Evolutionary conservation across 2,888 invertebrate genomes (phyloP).

Genomic region (Argyresthia goedartella): DNA sequence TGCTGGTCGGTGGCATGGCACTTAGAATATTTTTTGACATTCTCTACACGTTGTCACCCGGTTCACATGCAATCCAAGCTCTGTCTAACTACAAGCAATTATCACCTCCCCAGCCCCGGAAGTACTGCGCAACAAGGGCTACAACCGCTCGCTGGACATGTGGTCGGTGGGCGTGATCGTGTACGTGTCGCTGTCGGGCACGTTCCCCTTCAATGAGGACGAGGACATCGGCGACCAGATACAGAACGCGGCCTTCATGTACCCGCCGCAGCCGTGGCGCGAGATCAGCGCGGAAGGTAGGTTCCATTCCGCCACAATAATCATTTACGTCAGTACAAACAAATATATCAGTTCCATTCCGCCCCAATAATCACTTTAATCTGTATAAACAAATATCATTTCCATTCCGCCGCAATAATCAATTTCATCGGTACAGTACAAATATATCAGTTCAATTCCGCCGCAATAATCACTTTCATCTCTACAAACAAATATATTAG

Average conservation of each 20-base stretch:
- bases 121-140: constrained; percentile 97
- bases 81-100: not conserved
- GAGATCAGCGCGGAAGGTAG: constrained; percentile 92
- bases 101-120: constrained; percentile 83
- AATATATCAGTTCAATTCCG: no score
- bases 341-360: no score
- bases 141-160: constrained; percentile 99
- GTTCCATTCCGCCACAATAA: not conserved
- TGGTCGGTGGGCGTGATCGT: constrained; percentile 99
- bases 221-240: constrained; percentile 99
- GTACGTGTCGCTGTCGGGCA: constrained; percentile 98
- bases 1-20: no score
- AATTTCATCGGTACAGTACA: no score
- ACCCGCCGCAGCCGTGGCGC: constrained; percentile 97
- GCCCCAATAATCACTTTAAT: no score
- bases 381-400: no score
- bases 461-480: no score
- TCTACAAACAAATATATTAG: no score
- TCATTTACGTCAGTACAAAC: not conserved
- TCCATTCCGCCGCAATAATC: no score
- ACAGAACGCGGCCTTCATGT: constrained; percentile 99
- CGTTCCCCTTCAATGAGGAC: constrained; percentile 99
- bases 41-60: no score
- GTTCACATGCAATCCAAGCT: no score
- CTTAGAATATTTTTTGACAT: no score